phyloP scores from a whole-genome alignment of 2,888 invertebrate species.

The Rhabditoides inermis region DNA sequence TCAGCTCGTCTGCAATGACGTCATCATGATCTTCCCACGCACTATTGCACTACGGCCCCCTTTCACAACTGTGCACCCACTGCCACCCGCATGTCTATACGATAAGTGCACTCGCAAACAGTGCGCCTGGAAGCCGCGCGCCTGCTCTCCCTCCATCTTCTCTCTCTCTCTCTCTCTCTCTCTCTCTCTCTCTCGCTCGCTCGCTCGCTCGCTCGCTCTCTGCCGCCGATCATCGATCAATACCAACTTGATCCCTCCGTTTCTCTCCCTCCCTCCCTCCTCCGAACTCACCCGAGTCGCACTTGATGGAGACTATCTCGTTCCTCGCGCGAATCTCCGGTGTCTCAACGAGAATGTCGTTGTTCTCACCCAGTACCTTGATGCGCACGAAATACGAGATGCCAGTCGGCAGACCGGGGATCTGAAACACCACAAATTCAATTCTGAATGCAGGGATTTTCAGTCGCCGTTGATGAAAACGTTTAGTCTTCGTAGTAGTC shows the following conservation, averaged over 20 bases:
- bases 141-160: not conserved
- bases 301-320: conserved; percentile 50
- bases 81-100: not conserved
- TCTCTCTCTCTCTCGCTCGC: not conserved
- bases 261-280: not conserved
- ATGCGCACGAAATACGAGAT: conserved; percentile 51
- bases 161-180: not conserved
- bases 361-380: conserved; percentile 48
- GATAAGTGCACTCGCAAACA: not conserved
- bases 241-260: too few species aligned
- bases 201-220: too few species aligned
- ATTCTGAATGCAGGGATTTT: not conserved
- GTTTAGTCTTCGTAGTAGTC: too few species aligned
- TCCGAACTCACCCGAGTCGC: conserved; percentile 36
- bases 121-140: not conserved
- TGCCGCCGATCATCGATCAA: not conserved
- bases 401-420: conserved; percentile 49
- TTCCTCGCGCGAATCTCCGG: conserved; percentile 52
- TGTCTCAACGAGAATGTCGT: conserved; percentile 51
- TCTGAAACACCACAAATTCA: conserved; percentile 26
- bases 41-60: not conserved
- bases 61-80: not conserved
- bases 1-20: conserved; percentile 40
- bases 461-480: not conserved
- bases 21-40: too few species aligned